Conservation (phyloP, 1,140 invertebrate genomes). For the Carcinoscorpius rotundicauda region DNA sequence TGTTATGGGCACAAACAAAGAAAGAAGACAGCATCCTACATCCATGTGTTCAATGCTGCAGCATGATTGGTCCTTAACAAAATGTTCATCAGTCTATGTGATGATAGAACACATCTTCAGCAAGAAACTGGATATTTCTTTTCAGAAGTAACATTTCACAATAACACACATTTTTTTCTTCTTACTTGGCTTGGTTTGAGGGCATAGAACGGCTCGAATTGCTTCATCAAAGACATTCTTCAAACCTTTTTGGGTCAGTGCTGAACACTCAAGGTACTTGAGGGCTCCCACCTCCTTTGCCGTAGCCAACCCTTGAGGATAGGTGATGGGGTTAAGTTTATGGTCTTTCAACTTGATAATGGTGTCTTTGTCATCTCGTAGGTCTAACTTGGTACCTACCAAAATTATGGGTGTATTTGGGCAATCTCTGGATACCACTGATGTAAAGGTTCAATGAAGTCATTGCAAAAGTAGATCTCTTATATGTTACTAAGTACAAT, state of each 20-base stretch:
- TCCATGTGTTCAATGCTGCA: too few relatives aligned
- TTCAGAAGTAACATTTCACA: background rate
- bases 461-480: too few relatives aligned
- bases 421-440: constrained; percentile 68
- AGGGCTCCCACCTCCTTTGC: constrained; percentile 96
- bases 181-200: constrained; percentile 62
- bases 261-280: constrained; percentile 93
- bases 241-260: constrained; percentile 95
- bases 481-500: too few relatives aligned
- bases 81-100: too few relatives aligned
- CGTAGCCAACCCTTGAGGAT: constrained; percentile 94
- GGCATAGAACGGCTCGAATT: constrained; percentile 91
- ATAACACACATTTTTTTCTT: constrained; percentile 36
- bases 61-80: too few relatives aligned
- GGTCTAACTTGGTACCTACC: constrained; percentile 61
- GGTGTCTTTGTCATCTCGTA: constrained; percentile 95
- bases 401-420: constrained; percentile 48
- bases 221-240: constrained; percentile 99
- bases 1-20: too few relatives aligned
- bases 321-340: constrained; percentile 91
- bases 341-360: constrained; percentile 96
- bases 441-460: constrained; percentile 23
- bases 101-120: too few relatives aligned
- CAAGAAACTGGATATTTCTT: too few relatives aligned
- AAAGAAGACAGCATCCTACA: too few relatives aligned